phyloP scores from a whole-genome alignment of 2,113 vertebrate species.

The Ceyx cyanopectus region DNA sequence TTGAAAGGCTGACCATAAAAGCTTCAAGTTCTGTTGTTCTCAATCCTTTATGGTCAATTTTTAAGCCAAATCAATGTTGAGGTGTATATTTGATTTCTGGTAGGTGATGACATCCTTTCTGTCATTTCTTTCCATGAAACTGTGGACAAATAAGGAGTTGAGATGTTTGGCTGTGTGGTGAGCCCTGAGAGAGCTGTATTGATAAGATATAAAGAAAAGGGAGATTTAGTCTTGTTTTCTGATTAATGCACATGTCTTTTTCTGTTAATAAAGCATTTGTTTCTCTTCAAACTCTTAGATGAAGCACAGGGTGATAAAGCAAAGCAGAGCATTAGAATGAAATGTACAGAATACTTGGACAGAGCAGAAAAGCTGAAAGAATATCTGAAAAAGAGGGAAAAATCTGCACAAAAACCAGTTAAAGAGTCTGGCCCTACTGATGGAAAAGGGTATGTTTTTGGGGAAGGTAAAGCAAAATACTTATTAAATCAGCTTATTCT shows the following conservation, averaged over 20 bases:
- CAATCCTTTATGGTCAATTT: not conserved
- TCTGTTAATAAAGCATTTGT: not conserved
- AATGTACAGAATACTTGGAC: conserved; percentile 94
- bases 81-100: not conserved
- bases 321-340: conserved; percentile 91
- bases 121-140: not conserved
- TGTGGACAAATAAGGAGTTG: not conserved
- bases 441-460: conserved; percentile 89
- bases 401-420: conserved; percentile 87
- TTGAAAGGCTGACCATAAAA: not conserved
- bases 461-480: conserved; percentile 39
- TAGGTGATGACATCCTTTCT: not conserved
- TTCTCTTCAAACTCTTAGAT: conserved; percentile 80
- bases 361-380: conserved; percentile 96
- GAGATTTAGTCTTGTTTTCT: not conserved
- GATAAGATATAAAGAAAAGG: not conserved
- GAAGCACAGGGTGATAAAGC: conserved; percentile 95
- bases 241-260: not conserved
- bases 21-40: not conserved
- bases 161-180: not conserved
- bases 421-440: conserved; percentile 87
- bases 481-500: not conserved
- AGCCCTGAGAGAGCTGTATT: not conserved
- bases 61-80: not conserved
- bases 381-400: conserved; percentile 93